Evolutionary conservation across 2,113 vertebrate species (phyloP), one percentile per base, ranked within the genome.

Genomic region (Burhinus bistriatus): DNA sequence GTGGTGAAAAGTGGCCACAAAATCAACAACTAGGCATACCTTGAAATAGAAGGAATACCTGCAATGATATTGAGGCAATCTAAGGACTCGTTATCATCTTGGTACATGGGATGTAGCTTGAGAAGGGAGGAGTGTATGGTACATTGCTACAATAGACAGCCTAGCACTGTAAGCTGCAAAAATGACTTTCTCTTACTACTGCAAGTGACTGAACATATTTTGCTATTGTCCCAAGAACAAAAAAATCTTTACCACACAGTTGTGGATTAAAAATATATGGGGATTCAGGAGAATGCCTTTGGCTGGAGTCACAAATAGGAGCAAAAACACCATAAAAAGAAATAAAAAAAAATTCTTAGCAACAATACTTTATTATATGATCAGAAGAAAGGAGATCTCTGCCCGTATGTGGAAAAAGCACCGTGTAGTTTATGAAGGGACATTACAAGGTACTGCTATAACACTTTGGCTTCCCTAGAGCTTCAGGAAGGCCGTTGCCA

Each of bases 21-120:
- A 87, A 55, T n/a, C 26, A 61, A 11, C 22, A 44, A 72, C 17
- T 55, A 47, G 17, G 64, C 92, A 47, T 55, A 59, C 1, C 3
- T 13, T 38, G 57, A 83, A 95, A 54, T 5, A 64, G 22, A 54
- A 44, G 32, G 40, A 72, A 45, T 68, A 86, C 25, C 70, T 59
- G 23, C 19, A 54, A 4, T 4, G 3, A 5, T 42, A 38, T 9
- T 57, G 47, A 65, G 21, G 18, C 18, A 72, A 34, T 51, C 13
- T 62, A 51, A 32, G 32, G 25, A 30, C 38, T 83, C 20, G 15
- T 34, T 51, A 25, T 19, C 19, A 32, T 44, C 16, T 54, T 54
- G 13, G 8, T 34, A 22, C 4, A 5, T 11, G 8, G 15, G 26
- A 11, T 0, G 1, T n/a, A 42, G 11, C 15, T 55, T 64, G 10